Evolutionary conservation across 1,140 invertebrate genomes (phyloP), one percentile per base, ranked within the genome.

Genomic region (Planococcus citri): DNA sequence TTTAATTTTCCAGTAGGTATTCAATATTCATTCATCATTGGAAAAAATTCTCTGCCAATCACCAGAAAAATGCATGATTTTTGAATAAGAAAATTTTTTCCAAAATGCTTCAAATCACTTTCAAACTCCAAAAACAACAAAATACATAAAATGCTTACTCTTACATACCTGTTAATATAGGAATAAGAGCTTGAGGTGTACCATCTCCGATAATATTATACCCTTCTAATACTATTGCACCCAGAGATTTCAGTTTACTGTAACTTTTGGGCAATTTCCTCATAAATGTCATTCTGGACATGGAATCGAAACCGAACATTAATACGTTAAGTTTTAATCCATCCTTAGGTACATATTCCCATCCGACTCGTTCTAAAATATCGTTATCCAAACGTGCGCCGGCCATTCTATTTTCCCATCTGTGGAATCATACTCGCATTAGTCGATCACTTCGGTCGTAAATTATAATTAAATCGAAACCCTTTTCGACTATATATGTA

Each of bases 161-260:
- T 8, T 37, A 37, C 33, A 37, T 70, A 17, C 91, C 90, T 0
- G 94, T 95, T 0, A 97, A 79, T 60, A 97, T 88, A 0, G 94
- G 94, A 41, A 95, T 91, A 21, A 96, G 78, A 0, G 94, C 92
- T 74, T 95, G 92, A 0, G 94, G 92, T 0, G 94, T 97, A 0
- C 94, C 94, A 79, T 97, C 95, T 0, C 94, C 94, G 1, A 97
- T 87, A 69, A 96, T 95, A 75, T 95, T 95, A 73, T 94, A 84
- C 71, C 91, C 89, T 75, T 92, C 81, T 0, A 95, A 77, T 6
- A 93, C 81, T 14, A 86, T 78, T 3, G 86, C 86, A 24, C 84
- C 79, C n/a, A 95, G 77, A 9, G 80, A 76, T 14, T 91, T 79
- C 27, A 97, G 79, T 76, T 89, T 92, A 24, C 84, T 80, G 74